Base-by-base conservation (phyloP, 2,888 invertebrate species). In the Fragum fragum region DNA sequence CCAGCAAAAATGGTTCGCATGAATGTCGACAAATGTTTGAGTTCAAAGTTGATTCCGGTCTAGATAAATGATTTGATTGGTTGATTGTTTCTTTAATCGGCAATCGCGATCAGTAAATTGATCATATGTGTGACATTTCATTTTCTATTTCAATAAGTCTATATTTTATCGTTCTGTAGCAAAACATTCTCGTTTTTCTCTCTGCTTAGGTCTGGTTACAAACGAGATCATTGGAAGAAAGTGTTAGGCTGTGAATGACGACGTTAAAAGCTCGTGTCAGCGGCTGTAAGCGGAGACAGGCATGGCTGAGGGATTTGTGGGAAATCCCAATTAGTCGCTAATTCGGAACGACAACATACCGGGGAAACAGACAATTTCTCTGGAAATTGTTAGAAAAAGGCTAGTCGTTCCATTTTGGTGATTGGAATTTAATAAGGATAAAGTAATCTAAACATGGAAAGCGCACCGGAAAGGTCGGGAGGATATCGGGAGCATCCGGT, bases 201-300 rank as follows among this genome's bases (percentile, higher is more conserved):
- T 5, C 2, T 47, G 5, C 14, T 47, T 16, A 47, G 47, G 47
- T 47, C 47, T 47, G 47, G 14, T 47, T 57, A 11, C 23, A 23
- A 36, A 21, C 39, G 1, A 66, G 21, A 21, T 26, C 5, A 5
- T 21, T 11, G 9, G 26, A 39, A 5, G 42, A 36, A 66, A 39
- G 66, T 6, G 42, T 18, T 3, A 26, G 0, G 66, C 36, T 6
- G 42, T 42, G n/a, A 32, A 42, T 42, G n/a, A 42, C 39, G 2
- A 21, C 39, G 42, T 66, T 66, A 66, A 66, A 66, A 39, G 66
- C 66, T n/a, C 66, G 14, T 42, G 66, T 66, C 66, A 42, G 36
- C 32, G 7, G 18, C 11, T 26, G 21, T 5, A 66, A 66, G 7
- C 39, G 23, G 26, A 32, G 23, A 28, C n/a, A 66, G 42, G 21